These are phyloP conservation scores for Leptothorax acervorum DNA, from an alignment of 2,888 invertebrate genomes.

Conservation along the genomic window DNA sequence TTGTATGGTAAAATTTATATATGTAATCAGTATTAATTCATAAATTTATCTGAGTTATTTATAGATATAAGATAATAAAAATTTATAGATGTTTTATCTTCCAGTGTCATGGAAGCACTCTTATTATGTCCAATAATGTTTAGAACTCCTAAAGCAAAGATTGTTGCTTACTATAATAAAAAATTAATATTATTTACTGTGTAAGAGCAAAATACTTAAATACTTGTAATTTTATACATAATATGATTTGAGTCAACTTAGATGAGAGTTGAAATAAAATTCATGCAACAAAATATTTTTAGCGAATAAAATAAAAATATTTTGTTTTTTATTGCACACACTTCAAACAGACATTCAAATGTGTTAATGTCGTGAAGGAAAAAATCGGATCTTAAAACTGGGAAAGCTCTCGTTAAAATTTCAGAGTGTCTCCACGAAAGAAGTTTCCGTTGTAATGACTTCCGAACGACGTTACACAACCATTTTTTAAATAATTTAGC, in stretches of 20 bases:
- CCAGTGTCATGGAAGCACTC: too few relatives aligned
- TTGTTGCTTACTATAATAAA: not conserved
- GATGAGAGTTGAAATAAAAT: not conserved
- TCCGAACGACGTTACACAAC: not conserved
- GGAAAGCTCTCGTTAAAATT: not conserved
- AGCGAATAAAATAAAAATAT: not conserved
- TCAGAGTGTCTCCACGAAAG: not conserved
- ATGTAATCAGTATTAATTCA: not conserved
- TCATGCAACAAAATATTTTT: not conserved
- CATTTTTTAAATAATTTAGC: slow-evolving; percentile 4
- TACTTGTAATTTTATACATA: too few relatives aligned
- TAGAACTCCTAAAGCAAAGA: not conserved
- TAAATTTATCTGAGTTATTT: not conserved
- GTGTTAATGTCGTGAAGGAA: not conserved
- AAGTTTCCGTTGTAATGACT: not conserved
- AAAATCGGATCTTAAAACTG: not conserved
- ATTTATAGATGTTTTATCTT: too few relatives aligned
- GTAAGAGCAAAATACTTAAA: not conserved
- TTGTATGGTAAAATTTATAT: not conserved
- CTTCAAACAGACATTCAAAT: not conserved
- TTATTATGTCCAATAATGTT: not conserved
- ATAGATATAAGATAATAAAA: not conserved
- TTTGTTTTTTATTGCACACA: not conserved
- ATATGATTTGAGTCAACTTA: not conserved
- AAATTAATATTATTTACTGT: not conserved